Evolutionary conservation across 2,113 vertebrate species (phyloP).

Genomic region (Synodontis membranacea): DNA sequence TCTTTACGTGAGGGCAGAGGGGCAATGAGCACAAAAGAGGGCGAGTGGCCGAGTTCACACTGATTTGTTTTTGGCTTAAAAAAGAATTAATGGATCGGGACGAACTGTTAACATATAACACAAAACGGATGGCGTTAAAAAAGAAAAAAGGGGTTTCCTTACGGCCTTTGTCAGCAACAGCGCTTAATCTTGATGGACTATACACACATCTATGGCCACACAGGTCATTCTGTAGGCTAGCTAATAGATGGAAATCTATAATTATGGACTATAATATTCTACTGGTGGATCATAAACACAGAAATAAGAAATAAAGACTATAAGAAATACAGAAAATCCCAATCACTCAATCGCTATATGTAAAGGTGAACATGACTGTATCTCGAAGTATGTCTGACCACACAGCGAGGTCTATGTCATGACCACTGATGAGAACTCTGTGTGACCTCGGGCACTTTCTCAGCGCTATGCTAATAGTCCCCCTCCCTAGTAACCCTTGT

Average conservation of each 20-base stretch:
- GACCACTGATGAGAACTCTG: slow-evolving; percentile 69
- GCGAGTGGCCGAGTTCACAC: slow-evolving; percentile 83
- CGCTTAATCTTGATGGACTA: slow-evolving; percentile 34
- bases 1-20: slow-evolving; percentile 84
- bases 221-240: not conserved
- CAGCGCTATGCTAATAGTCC: slow-evolving; percentile 59
- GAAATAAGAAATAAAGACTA: no score
- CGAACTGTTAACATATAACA: slow-evolving; percentile 84
- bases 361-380: slow-evolving; percentile 44
- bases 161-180: slow-evolving; percentile 4
- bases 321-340: not conserved
- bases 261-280: slow-evolving; percentile 3
- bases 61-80: slow-evolving; percentile 79
- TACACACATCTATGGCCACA: not conserved
- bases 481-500: slow-evolving; percentile 68
- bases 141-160: slow-evolving; percentile 42
- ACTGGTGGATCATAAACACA: not conserved
- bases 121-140: slow-evolving; percentile 80
- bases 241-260: not conserved
- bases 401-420: slow-evolving; percentile 60
- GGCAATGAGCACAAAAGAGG: slow-evolving; percentile 84
- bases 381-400: slow-evolving; percentile 59
- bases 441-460: slow-evolving; percentile 71
- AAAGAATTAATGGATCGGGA: slow-evolving; percentile 74
- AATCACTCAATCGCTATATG: not conserved